Base-by-base conservation (phyloP, 1,140 invertebrate genomes). In the Nephotettix cincticeps region DNA sequence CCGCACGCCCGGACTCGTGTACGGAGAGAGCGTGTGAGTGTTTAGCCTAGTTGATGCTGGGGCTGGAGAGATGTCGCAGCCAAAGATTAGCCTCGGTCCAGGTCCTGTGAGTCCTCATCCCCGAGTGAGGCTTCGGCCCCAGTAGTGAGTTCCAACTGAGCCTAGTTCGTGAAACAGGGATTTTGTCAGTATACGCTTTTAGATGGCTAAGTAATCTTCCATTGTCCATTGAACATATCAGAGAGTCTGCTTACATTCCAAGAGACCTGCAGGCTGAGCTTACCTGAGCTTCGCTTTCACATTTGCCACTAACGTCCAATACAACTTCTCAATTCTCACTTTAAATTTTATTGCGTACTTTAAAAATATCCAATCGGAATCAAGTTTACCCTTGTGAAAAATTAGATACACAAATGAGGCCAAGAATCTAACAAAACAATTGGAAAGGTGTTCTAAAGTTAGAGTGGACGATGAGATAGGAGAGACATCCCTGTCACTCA, bases 141-240 rank as follows among this genome's bases (percentile, higher is more conserved):
- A 25, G 23, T 25, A 23, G 21, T 19, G 6, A 6, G 56, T 61
- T 23, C 56, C 56, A 61, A 61, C 56, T 61, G 56, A 61, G 56
- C 56, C 56, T 61, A 61, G 56, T 27, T 27, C n/a, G 40, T 45
- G 40, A 67, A 67, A 40, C 63, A 65, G 32, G 64, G 64, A 67
- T 67, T 67, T 67, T 67, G 40, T 43, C 64, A 67, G 64, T 67
- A 67, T 67, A 67, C 64, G 64, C 64, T 67, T 67, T 67, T 67
- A 67, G 64, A 67, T 67, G 64, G 64, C 64, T 67, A 67, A 67
- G 64, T 67, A 67, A 45, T 43, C 64, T 43, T 67, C 64, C 64
- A 67, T 13, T 61, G 56, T 61, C 56, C 56, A 61, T 23, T 27
- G 56, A 61, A 61, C 56, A 61, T 61, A 61, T 61, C 56, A 61